Evolutionary conservation across 2,888 invertebrate species (phyloP).

Genomic region (Diaprepes abbreviatus): DNA sequence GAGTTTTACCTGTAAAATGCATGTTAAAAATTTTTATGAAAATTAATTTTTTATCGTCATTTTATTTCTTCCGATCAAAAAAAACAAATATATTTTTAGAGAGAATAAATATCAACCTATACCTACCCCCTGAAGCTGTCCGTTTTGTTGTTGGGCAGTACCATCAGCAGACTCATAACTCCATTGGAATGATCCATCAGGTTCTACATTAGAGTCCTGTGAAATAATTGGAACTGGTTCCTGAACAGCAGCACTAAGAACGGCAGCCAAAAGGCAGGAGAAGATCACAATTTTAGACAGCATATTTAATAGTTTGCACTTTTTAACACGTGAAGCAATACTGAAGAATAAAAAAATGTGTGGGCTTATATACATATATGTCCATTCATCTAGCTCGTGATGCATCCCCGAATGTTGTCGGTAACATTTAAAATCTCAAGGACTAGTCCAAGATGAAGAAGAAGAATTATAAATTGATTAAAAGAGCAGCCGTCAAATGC

Average conservation of each 20-base stretch:
- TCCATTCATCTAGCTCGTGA: neutral
- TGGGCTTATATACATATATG: slow-evolving; percentile 11
- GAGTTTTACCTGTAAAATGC: too few relatives aligned
- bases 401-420: slow-evolving; percentile 5
- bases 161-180: slow-evolving; percentile 75
- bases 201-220: slow-evolving; percentile 21
- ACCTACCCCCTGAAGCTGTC: slow-evolving; percentile 59
- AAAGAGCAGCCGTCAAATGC: neutral
- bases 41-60: too few relatives aligned
- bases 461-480: neutral
- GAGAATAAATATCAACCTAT: too few relatives aligned
- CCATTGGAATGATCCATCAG: slow-evolving; percentile 44
- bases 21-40: too few relatives aligned
- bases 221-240: slow-evolving; percentile 29
- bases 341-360: slow-evolving; percentile 1
- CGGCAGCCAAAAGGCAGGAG: slow-evolving; percentile 17
- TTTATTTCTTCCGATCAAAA: too few relatives aligned
- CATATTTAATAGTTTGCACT: neutral
- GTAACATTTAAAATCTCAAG: slow-evolving; percentile 8
- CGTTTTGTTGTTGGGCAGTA: slow-evolving; percentile 71
- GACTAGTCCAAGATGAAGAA: neutral
- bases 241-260: slow-evolving; percentile 11
- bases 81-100: too few relatives aligned
- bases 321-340: neutral
- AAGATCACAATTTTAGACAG: slow-evolving; percentile 23